Percentiles rank a stretch among this genome's conserved stretches.
Conservation (phyloP, 2,888 invertebrate species). For the Malachius bipustulatus region DNA sequence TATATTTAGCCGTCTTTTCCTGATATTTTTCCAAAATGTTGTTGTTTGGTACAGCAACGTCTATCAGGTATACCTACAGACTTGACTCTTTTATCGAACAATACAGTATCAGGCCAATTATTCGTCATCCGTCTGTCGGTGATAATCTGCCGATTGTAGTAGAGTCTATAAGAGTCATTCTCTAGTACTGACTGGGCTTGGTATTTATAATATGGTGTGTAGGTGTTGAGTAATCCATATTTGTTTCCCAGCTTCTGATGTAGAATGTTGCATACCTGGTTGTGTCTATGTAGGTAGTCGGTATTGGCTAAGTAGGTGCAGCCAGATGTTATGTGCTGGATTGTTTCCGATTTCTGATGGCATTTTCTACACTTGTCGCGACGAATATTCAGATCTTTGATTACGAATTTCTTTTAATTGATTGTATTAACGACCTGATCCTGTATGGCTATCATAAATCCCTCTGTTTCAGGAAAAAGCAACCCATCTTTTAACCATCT, state of each 20-base stretch:
- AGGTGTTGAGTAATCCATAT: background rate
- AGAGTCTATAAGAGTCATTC: background rate
- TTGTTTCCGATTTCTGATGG: background rate
- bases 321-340: constrained; percentile 4
- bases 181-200: background rate
- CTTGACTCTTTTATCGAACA: background rate
- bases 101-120: constrained; percentile 5
- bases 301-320: background rate
- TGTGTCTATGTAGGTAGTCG: constrained; percentile 5
- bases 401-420: constrained; percentile 1
- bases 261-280: constrained; percentile 1
- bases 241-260: constrained; percentile 3
- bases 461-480: background rate
- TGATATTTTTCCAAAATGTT: background rate
- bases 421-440: background rate
- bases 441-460: constrained; percentile 1
- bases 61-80: background rate
- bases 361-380: constrained; percentile 5
- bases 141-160: background rate
- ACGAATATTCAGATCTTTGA: constrained; percentile 1
- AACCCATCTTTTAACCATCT: background rate
- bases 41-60: constrained; percentile 2
- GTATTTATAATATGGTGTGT: background rate
- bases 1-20: background rate
- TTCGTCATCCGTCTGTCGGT: constrained; percentile 4